Percentiles rank a stretch among this genome's conserved stretches.
These are phyloP conservation scores for Chirona hameri DNA, from an alignment of 2,888 invertebrate genomes.

Conservation along the genomic window DNA sequence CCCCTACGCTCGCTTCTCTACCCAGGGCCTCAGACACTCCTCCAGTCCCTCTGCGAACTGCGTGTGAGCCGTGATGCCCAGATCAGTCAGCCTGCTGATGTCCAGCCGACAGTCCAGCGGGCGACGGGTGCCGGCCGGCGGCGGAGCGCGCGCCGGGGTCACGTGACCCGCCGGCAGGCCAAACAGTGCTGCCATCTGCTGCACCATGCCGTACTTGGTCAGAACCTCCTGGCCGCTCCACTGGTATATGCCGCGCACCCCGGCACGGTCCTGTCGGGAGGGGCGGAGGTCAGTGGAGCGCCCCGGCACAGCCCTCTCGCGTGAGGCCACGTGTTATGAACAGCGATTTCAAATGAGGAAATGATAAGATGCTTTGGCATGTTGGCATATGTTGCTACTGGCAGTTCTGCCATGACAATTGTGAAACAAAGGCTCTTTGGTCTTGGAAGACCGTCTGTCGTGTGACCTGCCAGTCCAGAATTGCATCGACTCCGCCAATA, in stretches of 20 bases:
- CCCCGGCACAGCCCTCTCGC: too few relatives aligned
- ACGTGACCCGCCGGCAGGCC: conserved; percentile 48
- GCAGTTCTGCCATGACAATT: too few relatives aligned
- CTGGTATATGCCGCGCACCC: conserved; percentile 50
- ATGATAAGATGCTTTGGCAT: too few relatives aligned
- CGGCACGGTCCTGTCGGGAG: conserved; percentile 42
- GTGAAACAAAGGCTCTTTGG: too few relatives aligned
- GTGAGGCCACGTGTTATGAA: too few relatives aligned
- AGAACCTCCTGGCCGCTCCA: conserved; percentile 52
- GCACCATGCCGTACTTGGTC: conserved; percentile 54
- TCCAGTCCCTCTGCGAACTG: conserved; percentile 47
- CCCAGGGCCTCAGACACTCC: not conserved
- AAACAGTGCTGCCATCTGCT: conserved; percentile 50
- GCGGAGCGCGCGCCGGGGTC: conserved; percentile 44
- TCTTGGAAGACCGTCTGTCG: too few relatives aligned
- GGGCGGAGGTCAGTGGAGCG: not conserved
- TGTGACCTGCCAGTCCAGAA: too few relatives aligned
- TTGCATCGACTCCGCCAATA: too few relatives aligned
- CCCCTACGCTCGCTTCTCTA: not conserved
- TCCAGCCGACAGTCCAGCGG: conserved; percentile 50
- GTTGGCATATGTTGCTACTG: too few relatives aligned
- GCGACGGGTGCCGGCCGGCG: conserved; percentile 44
- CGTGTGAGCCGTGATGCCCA: conserved; percentile 47
- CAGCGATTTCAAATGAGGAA: too few relatives aligned
- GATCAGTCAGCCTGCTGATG: conserved; percentile 44